phyloP scores from a whole-genome alignment of 2,888 invertebrate genomes.

The Platynereis dumerilii region DNA sequence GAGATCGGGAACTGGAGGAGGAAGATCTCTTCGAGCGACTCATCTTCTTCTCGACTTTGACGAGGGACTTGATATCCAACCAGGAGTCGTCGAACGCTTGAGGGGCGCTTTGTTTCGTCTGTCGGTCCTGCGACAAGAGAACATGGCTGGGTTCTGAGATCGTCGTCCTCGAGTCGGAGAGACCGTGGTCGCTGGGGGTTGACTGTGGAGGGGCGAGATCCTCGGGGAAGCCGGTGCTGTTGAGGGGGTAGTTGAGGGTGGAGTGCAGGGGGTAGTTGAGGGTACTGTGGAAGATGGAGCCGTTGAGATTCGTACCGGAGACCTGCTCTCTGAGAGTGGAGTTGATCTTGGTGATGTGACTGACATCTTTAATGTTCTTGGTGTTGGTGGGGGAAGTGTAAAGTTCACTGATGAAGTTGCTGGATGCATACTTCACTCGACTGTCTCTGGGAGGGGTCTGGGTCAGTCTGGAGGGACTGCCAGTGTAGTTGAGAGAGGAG shows the following conservation, averaged over 20 bases:
- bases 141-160: constrained; percentile 27
- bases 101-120: too few relatives aligned
- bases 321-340: constrained; percentile 27
- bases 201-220: neutral
- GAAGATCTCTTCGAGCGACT: neutral
- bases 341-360: constrained; percentile 22
- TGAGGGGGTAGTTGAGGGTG: constrained; percentile 36
- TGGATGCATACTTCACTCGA: constrained; percentile 30
- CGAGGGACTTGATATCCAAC: constrained; percentile 18
- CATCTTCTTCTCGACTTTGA: constrained; percentile 8
- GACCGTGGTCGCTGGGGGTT: neutral
- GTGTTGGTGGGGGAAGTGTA: constrained; percentile 24
- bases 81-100: constrained; percentile 16
- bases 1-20: too few relatives aligned
- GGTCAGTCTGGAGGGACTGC: neutral
- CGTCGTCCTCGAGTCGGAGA: constrained; percentile 23
- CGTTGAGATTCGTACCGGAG: constrained; percentile 28
- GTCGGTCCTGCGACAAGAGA: neutral
- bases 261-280: constrained; percentile 38
- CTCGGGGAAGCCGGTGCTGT: constrained; percentile 25
- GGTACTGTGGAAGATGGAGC: constrained; percentile 31
- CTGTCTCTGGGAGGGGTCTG: constrained; percentile 11
- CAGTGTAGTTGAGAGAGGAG: constrained; percentile 8
- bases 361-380: constrained; percentile 21
- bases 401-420: constrained; percentile 32